Evolutionary conservation across 2,797 vertebrate genomes (phyloP), one percentile per base, ranked within the genome.

Genomic region (Avahi laniger): DNA sequence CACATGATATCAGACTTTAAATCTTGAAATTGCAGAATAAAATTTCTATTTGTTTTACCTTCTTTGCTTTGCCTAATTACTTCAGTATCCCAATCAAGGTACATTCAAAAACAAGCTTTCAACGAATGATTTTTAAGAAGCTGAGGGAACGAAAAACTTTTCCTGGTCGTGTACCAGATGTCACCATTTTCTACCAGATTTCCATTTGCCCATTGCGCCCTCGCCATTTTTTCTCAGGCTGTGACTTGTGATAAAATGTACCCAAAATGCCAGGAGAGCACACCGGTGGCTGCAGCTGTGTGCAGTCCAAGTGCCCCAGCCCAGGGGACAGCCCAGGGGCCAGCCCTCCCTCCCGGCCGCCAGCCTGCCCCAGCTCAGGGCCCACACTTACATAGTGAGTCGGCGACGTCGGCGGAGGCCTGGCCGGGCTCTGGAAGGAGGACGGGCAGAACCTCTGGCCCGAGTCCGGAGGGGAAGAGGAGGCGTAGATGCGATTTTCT

Each of bases 401-500:
- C 54, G 99, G 98, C 20, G 98, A 99, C 52, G 98, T 97, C 24
- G 99, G 97, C 0, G 98, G 99, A 52, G 99, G 99, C 98, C 99
- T 99, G 94, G 99, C 98, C 38, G 98, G 72, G 0, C 98, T 97
- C 94, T 97, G 98, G 89, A 97, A 96, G 94, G 98, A 97, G 86
- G 99, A 98, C 92, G 99, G 97, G 97, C 98, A 98, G 97, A 99
- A 99, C 54, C 98, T 99, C 98, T 99, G 99, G 86, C 99, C 99
- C 0, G 99, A 98, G 97, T 99, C 99, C 0, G 98, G 99, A 43
- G 99, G 99, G 0, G 99, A 99, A 15, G 99, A 99, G 95, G 98
- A 99, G 59, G 99, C 99, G 72, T 99, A 99, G 92, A 99, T 98
- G 94, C 99, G 98, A 1, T 98, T 97, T 93, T 99, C 99, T 92